Conservation (phyloP, 53 echinoderm and acorn worm species). For the Hippasteria phrygiana region DNA sequence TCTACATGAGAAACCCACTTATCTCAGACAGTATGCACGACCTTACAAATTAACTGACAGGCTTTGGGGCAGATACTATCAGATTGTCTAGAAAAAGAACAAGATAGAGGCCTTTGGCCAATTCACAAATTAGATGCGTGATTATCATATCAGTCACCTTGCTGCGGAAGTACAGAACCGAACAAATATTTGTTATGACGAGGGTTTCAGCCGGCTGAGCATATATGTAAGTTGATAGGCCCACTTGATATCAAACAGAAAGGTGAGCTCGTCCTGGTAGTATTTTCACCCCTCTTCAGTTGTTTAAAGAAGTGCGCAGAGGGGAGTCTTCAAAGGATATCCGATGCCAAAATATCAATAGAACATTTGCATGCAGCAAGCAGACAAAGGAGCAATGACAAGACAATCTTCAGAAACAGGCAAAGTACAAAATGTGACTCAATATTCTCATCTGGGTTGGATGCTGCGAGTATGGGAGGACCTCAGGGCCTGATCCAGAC, state of each 20-base stretch:
- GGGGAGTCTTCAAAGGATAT: conserved; percentile 19
- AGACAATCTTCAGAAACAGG: not conserved
- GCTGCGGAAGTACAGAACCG: conserved; percentile 32
- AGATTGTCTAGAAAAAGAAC: not conserved
- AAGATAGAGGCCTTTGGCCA: not conserved
- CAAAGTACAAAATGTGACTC: not conserved
- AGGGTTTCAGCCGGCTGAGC: conserved; percentile 18
- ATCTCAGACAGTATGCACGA: too few species aligned
- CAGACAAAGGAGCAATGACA: not conserved
- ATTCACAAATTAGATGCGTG: not conserved
- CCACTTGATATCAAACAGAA: conserved; percentile 9
- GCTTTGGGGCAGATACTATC: not conserved
- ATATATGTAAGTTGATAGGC: conserved; percentile 51
- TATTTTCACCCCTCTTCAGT: not conserved
- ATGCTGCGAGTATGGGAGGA: not conserved
- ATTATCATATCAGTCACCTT: conserved; percentile 15
- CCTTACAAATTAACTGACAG: not conserved
- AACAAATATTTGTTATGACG: conserved; percentile 58
- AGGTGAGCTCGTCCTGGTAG: conserved; percentile 20
- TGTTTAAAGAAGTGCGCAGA: conserved; percentile 43
- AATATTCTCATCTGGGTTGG: not conserved
- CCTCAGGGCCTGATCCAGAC: not conserved
- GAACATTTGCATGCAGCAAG: conserved; percentile 56
- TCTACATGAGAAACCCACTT: too few species aligned
- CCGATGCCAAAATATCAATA: conserved; percentile 56